These are phyloP conservation scores for Malurus melanocephalus DNA, from an alignment of 2,113 vertebrate species.

Conservation along the genomic window DNA sequence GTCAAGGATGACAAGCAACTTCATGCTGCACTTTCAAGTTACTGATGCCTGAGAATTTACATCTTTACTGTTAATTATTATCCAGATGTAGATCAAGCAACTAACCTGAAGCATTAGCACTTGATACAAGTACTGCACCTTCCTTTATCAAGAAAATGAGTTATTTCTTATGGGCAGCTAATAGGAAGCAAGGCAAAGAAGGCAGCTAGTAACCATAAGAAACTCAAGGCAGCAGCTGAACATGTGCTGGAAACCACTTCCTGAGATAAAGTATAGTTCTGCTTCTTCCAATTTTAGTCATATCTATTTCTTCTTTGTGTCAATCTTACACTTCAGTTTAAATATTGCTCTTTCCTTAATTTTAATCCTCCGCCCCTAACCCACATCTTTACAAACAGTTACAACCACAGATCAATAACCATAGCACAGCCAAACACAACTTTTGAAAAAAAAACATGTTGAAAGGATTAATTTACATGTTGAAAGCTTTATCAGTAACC, in stretches of 20 bases:
- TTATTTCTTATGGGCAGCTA: background rate
- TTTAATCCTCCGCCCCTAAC: background rate
- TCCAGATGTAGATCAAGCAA: background rate
- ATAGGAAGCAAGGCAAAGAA: background rate
- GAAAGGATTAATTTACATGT: background rate
- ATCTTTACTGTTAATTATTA: constrained; percentile 34
- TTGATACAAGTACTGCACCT: background rate
- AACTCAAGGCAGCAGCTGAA: background rate
- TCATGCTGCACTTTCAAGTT: background rate
- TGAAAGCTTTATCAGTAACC: background rate
- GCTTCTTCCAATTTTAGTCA: constrained; percentile 16
- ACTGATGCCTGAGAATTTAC: background rate
- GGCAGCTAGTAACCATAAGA: background rate
- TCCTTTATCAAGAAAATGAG: background rate
- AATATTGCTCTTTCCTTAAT: background rate
- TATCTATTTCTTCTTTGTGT: background rate
- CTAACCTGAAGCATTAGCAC: background rate
- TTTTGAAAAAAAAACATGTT: background rate
- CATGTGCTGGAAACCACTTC: constrained; percentile 26
- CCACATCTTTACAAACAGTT: background rate
- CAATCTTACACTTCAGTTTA: background rate
- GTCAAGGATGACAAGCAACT: background rate
- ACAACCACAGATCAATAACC: background rate
- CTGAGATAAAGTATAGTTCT: background rate
- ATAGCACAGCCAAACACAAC: background rate